These are phyloP conservation scores for Potorous gilbertii DNA, from an alignment of 2,797 vertebrate species.

Conservation along the genomic window DNA sequence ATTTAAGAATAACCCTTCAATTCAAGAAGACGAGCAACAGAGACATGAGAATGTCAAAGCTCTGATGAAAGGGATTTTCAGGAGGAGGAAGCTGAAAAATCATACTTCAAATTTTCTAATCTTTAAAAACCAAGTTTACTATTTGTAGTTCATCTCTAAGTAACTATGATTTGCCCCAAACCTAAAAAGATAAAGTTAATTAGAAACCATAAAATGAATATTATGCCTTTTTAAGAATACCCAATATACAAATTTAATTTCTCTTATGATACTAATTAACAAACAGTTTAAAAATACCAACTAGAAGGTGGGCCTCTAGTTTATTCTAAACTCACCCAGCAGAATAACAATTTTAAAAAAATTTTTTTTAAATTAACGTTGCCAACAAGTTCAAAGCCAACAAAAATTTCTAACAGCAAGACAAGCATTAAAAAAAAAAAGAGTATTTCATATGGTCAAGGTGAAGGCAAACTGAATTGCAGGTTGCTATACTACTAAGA, in stretches of 20 bases:
- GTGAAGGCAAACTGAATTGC: conserved; percentile 48
- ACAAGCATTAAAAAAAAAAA: conserved; percentile 53
- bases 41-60: conserved; percentile 11
- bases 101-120: conserved; percentile 58
- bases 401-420: conserved; percentile 49
- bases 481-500: conserved; percentile 22
- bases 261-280: conserved; percentile 36
- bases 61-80: conserved; percentile 20
- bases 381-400: conserved; percentile 35
- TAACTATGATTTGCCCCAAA: conserved; percentile 35
- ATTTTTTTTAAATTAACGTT: conserved; percentile 4
- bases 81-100: background rate
- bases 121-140: conserved; percentile 60
- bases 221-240: background rate
- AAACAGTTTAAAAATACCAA: conserved; percentile 42
- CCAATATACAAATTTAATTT: conserved; percentile 32
- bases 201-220: conserved; percentile 32
- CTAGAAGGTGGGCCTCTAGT: conserved; percentile 52
- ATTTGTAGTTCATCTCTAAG: conserved; percentile 42
- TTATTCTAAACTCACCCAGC: conserved; percentile 56
- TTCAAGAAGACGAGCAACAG: conserved; percentile 50
- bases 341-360: conserved; percentile 12
- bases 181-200: conserved; percentile 40
- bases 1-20: background rate
- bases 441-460: conserved; percentile 6